Base-by-base conservation (phyloP, 2,888 invertebrate genomes). In the Elaeidobius kamerunicus region DNA sequence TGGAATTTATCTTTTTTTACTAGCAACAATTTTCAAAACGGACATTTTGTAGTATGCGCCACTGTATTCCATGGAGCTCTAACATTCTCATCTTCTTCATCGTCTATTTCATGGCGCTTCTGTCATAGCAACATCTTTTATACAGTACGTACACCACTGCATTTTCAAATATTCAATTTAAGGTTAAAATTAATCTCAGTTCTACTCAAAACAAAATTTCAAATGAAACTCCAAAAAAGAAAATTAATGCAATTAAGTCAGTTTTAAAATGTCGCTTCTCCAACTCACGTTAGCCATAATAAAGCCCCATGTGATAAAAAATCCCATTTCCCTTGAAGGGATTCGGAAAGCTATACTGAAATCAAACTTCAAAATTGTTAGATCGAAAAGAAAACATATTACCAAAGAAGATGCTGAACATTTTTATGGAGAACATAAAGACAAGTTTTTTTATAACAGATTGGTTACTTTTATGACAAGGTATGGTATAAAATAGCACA, bases 221-320 rank as follows among this genome's bases (percentile, higher is more conserved):
- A n/a, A n/a, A n/a, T n/a, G n/a, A n/a, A n/a, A n/a, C n/a, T n/a
- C n/a, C n/a, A 5, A 34, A n/a, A n/a, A 9, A 34, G 12, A 34
- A 34, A n/a, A 34, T 9, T 6, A 34, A n/a, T 34, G 14, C 6
- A n/a, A 12, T 34, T 27, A 27, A 7, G 27, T 27, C 27, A 34
- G 12, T 9, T 41, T 41, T 19, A 17, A 43, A 41, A 75, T 71
- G 66, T 42, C 51, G 14, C 32, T 36, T 34, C 68, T 84, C 64
- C 77, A 92, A 74, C 73, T 93, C 64, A 92, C 94, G 16, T 75
- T 94, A 60, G 92, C 91, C 2, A 82, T 94, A 60, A 78, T 94
- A 53, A 94, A 94, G 69, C 94, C 94, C 3, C 91, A 93, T 67
- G 79, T 88, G 28, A 77, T 88, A 1, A 85, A 86, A 67, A 85